Base-by-base conservation (phyloP, 2,113 vertebrate species). In the Numida meleagris region DNA sequence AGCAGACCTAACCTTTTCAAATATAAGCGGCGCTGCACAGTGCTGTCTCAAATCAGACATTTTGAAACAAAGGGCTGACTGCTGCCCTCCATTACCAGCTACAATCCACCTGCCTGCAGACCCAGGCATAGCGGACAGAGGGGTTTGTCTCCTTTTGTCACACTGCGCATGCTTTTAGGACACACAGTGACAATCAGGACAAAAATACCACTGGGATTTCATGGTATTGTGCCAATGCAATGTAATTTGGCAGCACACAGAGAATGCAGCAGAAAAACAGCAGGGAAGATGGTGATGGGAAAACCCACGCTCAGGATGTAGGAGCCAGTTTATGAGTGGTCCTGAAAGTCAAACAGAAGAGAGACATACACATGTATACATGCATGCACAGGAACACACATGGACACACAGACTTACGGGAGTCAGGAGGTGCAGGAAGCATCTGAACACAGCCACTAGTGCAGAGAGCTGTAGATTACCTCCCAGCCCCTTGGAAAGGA, bases 121-220 rank as follows among this genome's bases (percentile, higher is more conserved):
- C 66, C 68, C 61, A 67, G 66, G 51, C 84, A 66, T 43, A 86
- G 79, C 18, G 77, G 40, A 93, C 34, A 74, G 62, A 78, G 51
- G 57, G 59, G 82, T 88, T 89, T 93, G 74, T 63, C 83, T 86
- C 40, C 70, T 79, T 96, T 73, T 90, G 91, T 92, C 90, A 84
- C 86, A 70, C 91, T 74, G 79, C 43, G 73, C 86, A 81, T 81
- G 92, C 73, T 95, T 95, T 95, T 72, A 94, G 90, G 82, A 81
- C 82, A 90, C 75, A 84, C 83, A 94, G 73, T 76, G 86, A 82
- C 94, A 95, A 90, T 61, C 74, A 92, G 92, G 86, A 89, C 86
- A 34, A 45, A 92, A 97, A 94, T 78, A 74, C 80, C 82, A 91
- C 70, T 72, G 93, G 82, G 82, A 94, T 94, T 96, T 95, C 91